Evolutionary conservation across 1,140 invertebrate genomes (phyloP), one percentile per base, ranked within the genome.

Genomic region (Bathynomus jamesi): DNA sequence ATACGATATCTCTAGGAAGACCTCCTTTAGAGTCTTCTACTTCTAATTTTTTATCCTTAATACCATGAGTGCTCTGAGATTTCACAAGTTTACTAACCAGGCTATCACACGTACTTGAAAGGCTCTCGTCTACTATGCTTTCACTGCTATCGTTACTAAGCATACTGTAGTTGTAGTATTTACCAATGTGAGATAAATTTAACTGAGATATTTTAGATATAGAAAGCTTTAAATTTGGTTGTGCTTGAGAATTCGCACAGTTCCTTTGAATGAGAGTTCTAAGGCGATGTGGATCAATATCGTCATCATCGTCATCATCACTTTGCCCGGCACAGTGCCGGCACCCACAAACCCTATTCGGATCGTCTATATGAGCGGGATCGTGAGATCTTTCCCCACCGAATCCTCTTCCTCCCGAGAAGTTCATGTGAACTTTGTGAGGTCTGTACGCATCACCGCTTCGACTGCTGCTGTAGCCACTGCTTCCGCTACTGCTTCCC

Each of bases 161-260:
- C 13, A 89, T 88, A 28, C 85, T 88, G 80, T 90, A 91, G 74
- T 87, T 90, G 80, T 89, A 89, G 78, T 87, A 74, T n/a, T 69
- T 67, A 70, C 87, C 87, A 2, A 90, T 81, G 65, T 87, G 83
- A 0, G 89, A 87, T 31, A 90, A 82, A 80, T 90, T 90, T 71
- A 90, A 86, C 76, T 89, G 87, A 4, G 89, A 90, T 4, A 91
- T 78, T 80, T 90, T 90, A 1, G 88, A 87, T 32, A 91, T 90
- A 78, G 91, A 89, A 60, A 87, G 86, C 4, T 90, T 83, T 72
- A 90, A 87, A 74, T 87, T 87, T 7, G 79, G 79, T 68, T 80
- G 78, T 4, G 69, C 65, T 24, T 69, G 53, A 60, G 70, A 69
- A 31, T 70, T 69, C 24, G 74, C 28, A 66, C 73, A 71, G 64